A percentile compares a stretch with the other conserved stretches of the same genome.
These are phyloP conservation scores for Loxodonta africana DNA, from an alignment of 2,113 vertebrate genomes.

Conservation along the genomic window DNA sequence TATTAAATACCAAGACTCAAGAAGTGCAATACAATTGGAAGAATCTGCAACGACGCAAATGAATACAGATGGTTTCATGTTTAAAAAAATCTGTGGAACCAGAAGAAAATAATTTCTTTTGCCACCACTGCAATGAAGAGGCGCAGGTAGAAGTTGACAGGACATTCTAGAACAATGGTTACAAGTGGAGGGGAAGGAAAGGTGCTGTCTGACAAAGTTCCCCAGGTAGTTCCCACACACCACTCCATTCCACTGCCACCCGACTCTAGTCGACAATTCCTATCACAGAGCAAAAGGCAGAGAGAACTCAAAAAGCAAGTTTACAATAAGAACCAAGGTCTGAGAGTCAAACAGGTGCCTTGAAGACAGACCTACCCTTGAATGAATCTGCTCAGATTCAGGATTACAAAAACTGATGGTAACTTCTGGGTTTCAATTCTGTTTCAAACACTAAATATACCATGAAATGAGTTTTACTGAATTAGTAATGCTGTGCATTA, in stretches of 20 bases:
- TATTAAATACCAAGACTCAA: constrained; percentile 54
- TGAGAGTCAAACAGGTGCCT: not conserved
- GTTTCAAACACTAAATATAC: constrained; percentile 46
- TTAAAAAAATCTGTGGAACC: not conserved
- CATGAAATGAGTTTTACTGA: constrained; percentile 1
- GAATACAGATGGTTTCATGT: not conserved
- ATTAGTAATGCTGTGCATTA: not conserved
- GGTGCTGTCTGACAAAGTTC: not conserved
- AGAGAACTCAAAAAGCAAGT: constrained; percentile 13
- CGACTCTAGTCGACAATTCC: not conserved
- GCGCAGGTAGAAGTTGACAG: not conserved
- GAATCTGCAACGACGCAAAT: constrained; percentile 27
- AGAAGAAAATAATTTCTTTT: constrained; percentile 40
- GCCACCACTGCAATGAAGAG: not conserved
- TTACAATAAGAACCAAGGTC: constrained; percentile 53
- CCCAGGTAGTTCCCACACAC: not conserved
- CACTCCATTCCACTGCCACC: not conserved
- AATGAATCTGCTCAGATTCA: not conserved
- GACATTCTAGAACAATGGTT: not conserved
- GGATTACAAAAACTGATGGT: not conserved
- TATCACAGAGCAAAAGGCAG: not conserved
- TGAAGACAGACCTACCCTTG: not conserved
- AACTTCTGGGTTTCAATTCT: not conserved
- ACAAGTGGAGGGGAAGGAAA: not conserved
- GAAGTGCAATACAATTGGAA: not conserved